Base-by-base conservation (phyloP, 2,797 vertebrate genomes). In the Cossypha niveicapilla region DNA sequence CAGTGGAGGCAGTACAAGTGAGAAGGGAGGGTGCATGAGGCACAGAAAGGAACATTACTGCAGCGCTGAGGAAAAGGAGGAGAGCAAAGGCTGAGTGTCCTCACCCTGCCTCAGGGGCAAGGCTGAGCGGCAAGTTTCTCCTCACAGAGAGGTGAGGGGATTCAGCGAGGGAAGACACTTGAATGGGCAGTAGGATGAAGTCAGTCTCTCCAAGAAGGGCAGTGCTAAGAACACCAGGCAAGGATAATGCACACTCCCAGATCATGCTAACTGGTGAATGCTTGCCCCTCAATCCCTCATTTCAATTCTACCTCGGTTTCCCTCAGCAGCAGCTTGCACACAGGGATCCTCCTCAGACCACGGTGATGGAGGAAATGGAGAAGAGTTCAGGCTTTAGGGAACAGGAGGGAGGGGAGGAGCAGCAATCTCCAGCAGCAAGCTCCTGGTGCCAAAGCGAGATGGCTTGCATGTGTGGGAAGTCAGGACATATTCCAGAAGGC, bases 341-440 rank as follows among this genome's bases (percentile, higher is more conserved):
- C 9, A 37, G 24, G 34, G 37, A 42, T 75, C 32, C 23, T 81
- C 34, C 62, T 15, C 11, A 57, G 57, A 39, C 45, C n/a, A 9
- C 0, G 4, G 34, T 4, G 41, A 48, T 1, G 32, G 51, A 65
- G 9, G 15, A 68, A 53, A 62, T 0, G 0, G 11, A 66, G 44
- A 17, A 60, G 35, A 72, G n/a, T 39, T 72, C 62, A 41, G 32
- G 60, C 32, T 34, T 17, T 39, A 34, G 22, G 15, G 23, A 72
- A 44, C 7, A 14, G 37, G 24, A 57, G 8, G 11, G 13, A 48
- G 12, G n/a, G 19, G 62, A n/a, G 23, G 39, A 68, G 37, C 19
- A 78, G 45, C 30, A 11, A 24, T 5, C 22, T 56, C 51, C 80
- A 86, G 45, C 72, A 79, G 78, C 68, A 67, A 56, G 50, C 23